Evolutionary conservation across 92 coral and sea anemone species (phyloP).

Genomic region (Porites rus): DNA sequence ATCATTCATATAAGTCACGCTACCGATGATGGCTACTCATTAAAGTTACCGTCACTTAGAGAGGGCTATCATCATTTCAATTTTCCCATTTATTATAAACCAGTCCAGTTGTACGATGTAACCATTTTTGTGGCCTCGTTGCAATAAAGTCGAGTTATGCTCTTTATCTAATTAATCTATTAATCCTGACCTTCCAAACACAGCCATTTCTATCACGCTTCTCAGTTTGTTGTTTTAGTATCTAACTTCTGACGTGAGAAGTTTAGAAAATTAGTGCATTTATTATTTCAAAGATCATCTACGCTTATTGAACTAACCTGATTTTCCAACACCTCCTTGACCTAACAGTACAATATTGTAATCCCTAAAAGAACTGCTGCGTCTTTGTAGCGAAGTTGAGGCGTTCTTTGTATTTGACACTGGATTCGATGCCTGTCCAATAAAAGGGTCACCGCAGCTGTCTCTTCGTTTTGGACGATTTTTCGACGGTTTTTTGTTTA

Average conservation of each 20-base stretch:
- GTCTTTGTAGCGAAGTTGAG: slow-evolving; percentile 38
- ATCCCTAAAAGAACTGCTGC: slow-evolving; percentile 73
- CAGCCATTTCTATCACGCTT: neutral
- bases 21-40: neutral
- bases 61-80: slow-evolving; percentile 15
- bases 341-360: slow-evolving; percentile 85
- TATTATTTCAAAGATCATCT: neutral
- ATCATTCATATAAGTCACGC: slow-evolving; percentile 3
- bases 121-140: neutral
- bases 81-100: neutral
- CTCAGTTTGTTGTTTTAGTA: neutral
- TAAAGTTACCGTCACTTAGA: neutral
- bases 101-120: neutral
- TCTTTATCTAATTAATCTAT: no score
- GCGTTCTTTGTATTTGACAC: slow-evolving; percentile 51
- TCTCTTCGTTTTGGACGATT: slow-evolving; percentile 60
- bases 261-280: neutral
- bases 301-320: slow-evolving; percentile 62
- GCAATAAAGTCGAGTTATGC: neutral
- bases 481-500: slow-evolving; percentile 38
- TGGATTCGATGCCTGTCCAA: slow-evolving; percentile 26
- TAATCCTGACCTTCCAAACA: neutral
- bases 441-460: slow-evolving; percentile 48
- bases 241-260: neutral
- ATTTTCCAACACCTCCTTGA: slow-evolving; percentile 93